phyloP scores from a whole-genome alignment of 2,888 invertebrate genomes.

The Gastracanthus pulcherrimus region DNA sequence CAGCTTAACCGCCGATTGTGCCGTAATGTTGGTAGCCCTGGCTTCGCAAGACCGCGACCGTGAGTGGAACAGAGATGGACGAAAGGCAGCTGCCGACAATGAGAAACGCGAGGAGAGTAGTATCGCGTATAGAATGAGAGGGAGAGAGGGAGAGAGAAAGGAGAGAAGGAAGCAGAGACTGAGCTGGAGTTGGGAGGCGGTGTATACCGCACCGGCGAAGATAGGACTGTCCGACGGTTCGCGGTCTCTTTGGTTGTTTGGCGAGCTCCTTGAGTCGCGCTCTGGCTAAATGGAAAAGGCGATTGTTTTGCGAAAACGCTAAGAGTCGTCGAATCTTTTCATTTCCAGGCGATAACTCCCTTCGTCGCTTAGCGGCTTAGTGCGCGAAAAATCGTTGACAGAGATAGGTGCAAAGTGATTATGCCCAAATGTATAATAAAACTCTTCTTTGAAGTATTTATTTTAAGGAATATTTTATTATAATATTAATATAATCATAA shows the following conservation, averaged over 20 bases:
- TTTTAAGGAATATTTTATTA: too few species aligned
- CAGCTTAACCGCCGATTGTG: conserved; percentile 70
- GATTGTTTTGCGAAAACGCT: conserved; percentile 45
- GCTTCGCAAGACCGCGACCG: conserved; percentile 41
- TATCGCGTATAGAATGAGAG: conserved; percentile 10
- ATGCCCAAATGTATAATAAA: background rate
- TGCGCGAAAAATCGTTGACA: background rate
- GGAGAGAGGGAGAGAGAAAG: conserved; percentile 14
- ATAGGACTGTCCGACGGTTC: conserved; percentile 53
- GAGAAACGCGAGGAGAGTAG: conserved; percentile 32
- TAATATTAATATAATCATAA: too few species aligned
- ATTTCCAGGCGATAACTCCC: conserved; percentile 21
- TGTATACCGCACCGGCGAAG: conserved; percentile 11
- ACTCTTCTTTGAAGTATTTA: too few species aligned
- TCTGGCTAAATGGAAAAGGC: conserved; percentile 44
- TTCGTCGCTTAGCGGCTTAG: background rate
- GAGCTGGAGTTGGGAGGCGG: background rate
- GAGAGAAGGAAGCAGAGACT: background rate
- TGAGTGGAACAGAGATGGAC: conserved; percentile 56
- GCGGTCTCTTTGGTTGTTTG: conserved; percentile 45
- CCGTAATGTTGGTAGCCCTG: conserved; percentile 61
- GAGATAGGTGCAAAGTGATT: background rate
- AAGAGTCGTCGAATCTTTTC: conserved; percentile 28
- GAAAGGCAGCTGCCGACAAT: conserved; percentile 40
- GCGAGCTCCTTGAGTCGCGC: conserved; percentile 33